Conservation (phyloP, 2,113 vertebrate genomes). For the Gobio gobio region DNA sequence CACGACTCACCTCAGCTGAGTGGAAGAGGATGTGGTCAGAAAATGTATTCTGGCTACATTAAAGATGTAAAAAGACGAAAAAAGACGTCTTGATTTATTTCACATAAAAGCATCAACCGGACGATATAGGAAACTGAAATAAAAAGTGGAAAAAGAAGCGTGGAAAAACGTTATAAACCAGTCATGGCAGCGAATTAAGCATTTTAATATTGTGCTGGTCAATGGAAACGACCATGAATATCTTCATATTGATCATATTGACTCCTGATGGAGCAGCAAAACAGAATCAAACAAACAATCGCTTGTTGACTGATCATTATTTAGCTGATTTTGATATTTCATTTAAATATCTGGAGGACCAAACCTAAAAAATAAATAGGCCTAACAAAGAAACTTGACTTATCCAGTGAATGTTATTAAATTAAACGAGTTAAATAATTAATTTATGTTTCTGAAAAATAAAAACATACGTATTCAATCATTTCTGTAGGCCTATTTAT, state of each 20-base stretch:
- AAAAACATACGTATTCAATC: background rate
- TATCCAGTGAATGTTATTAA: background rate
- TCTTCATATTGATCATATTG: conserved; percentile 35
- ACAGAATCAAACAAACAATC: background rate
- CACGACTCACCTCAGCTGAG: background rate
- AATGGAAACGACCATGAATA: conserved; percentile 30
- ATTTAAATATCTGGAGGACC: background rate
- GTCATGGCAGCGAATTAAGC: conserved; percentile 34
- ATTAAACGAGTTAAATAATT: too few species aligned
- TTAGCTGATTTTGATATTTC: conserved; percentile 11
- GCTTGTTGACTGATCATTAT: conserved; percentile 33
- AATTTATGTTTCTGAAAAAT: background rate
- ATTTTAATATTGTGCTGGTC: conserved; percentile 51
- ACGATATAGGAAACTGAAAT: background rate
- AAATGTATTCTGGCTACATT: background rate
- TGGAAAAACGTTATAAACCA: conserved; percentile 33
- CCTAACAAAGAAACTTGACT: background rate
- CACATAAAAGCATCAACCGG: background rate
- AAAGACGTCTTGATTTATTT: background rate
- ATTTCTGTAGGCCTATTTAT: background rate
- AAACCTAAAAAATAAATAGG: too few species aligned
- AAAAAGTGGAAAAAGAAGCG: background rate
- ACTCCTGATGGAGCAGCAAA: background rate
- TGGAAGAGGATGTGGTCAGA: background rate
- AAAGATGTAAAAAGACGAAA: background rate